A percentile compares a stretch with the other conserved stretches of the same genome.
Evolutionary conservation across 2,888 invertebrate species (phyloP).

Genomic region (Xestia rhomboidea): DNA sequence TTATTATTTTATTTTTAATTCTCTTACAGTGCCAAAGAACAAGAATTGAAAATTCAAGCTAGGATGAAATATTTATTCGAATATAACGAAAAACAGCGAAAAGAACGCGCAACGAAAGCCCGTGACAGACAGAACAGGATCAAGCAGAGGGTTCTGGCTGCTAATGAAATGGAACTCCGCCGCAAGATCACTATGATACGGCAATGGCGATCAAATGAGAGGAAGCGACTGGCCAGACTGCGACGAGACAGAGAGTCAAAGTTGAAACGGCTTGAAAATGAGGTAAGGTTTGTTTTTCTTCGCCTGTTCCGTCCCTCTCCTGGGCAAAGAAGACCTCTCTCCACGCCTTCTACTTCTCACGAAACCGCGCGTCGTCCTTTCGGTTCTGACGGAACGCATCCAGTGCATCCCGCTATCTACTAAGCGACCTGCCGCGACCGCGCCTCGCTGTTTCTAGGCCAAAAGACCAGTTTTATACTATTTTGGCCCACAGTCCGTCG

Average conservation of each 20-base stretch:
- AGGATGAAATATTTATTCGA: slow-evolving; percentile 84
- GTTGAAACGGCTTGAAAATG: slow-evolving; percentile 76
- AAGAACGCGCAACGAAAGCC: slow-evolving; percentile 78
- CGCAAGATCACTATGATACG: slow-evolving; percentile 87
- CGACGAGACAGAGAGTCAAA: slow-evolving; percentile 81
- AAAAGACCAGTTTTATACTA: background rate
- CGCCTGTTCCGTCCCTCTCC: background rate
- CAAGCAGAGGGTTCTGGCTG: slow-evolving; percentile 85
- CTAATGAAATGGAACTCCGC: slow-evolving; percentile 85
- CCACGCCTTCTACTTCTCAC: background rate
- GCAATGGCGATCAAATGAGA: slow-evolving; percentile 85
- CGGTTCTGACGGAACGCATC: background rate
- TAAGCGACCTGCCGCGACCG: background rate
- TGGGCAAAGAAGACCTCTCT: background rate
- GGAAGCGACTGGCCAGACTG: slow-evolving; percentile 80
- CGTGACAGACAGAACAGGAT: slow-evolving; percentile 82
- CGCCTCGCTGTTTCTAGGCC: background rate
- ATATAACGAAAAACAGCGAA: slow-evolving; percentile 81
- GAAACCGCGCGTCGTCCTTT: background rate
- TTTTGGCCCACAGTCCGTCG: background rate
- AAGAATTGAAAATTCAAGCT: slow-evolving; percentile 82
- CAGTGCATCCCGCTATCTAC: background rate
- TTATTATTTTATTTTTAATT: too few species aligned
- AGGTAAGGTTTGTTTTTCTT: slow-evolving; percentile 69
- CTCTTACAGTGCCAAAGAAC: slow-evolving; percentile 81